phyloP scores from a whole-genome alignment of 2,797 vertebrate species.

The Hydrocynus forskahlii region DNA sequence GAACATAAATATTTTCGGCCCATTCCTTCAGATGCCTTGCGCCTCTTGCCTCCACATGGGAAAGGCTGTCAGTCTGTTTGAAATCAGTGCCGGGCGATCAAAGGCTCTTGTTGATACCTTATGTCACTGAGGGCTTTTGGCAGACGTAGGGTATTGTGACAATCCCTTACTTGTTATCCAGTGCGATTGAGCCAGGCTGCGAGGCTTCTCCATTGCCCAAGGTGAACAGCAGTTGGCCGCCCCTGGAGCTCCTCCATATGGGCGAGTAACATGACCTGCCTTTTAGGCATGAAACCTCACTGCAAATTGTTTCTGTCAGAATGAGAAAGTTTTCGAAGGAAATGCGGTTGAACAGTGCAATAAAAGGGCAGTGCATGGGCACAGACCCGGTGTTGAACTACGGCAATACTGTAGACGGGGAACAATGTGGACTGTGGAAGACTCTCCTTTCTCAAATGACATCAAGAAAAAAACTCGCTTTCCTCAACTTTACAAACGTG shows the following conservation, averaged over 20 bases:
- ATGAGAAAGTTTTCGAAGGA: slow-evolving; percentile 46
- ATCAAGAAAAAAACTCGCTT: not conserved
- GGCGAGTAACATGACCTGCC: slow-evolving; percentile 53
- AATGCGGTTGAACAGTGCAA: slow-evolving; percentile 34
- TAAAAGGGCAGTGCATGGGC: slow-evolving; percentile 29
- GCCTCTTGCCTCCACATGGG: slow-evolving; percentile 65
- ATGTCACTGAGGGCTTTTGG: slow-evolving; percentile 73
- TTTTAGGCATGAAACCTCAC: slow-evolving; percentile 50
- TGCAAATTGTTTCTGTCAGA: slow-evolving; percentile 64
- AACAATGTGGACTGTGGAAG: slow-evolving; percentile 10
- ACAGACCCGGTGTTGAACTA: slow-evolving; percentile 35
- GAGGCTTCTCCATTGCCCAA: slow-evolving; percentile 60
- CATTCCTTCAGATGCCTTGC: slow-evolving; percentile 70
- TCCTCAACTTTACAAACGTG: slow-evolving; percentile 4
- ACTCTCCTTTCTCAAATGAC: not conserved
- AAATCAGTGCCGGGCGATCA: slow-evolving; percentile 75
- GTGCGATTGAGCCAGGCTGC: slow-evolving; percentile 56
- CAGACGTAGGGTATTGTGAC: slow-evolving; percentile 71
- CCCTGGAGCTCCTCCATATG: slow-evolving; percentile 64
- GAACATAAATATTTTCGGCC: slow-evolving; percentile 71
- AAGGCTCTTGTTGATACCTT: slow-evolving; percentile 74
- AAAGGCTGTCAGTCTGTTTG: slow-evolving; percentile 72
- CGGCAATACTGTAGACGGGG: slow-evolving; percentile 17
- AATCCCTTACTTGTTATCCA: slow-evolving; percentile 70
- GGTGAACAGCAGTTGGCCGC: slow-evolving; percentile 65